Base-by-base conservation (phyloP, 64 coral and sea anemone species). In the Astreopora myriophthalma region DNA sequence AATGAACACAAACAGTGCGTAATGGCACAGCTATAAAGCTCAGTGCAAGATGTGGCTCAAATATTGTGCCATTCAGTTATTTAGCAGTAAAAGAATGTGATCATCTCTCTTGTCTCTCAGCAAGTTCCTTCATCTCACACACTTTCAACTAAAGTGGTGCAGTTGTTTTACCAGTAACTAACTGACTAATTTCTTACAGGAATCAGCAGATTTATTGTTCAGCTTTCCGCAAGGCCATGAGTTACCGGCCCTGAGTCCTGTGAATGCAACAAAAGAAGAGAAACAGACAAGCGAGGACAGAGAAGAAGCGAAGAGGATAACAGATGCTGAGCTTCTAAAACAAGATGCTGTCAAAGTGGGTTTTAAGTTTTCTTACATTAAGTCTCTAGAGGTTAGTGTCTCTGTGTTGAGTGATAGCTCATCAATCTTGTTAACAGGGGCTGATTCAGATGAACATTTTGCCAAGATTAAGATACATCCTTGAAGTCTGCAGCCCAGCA, bases 401-500 rank as follows among this genome's bases (percentile, higher is more conserved):
- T 11, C 42, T 46, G 42, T 6, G 42, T 11, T 46, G 42, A 46
- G 42, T 79, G 30, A 33, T 20, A 58, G 28, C 32, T 24, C 40
- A 20, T 69, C 64, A 36, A 9, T 25, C 32, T 69, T 42, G 27
- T 69, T 42, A 51, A 74, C 66, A 98, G 96, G 96, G 94, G 14
- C 69, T 98, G 6, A 82, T 98, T 25, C 90, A 95, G 61, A 98
- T 98, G 96, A 90, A 78, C 24, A 66, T 98, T 34, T 87, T 98
- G 44, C 96, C 79, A 63, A 91, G 96, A 22, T 35, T 98, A 33
- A 88, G 97, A 30, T 99, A 94, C 80, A 93, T 99, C 20, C 91
- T 99, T 22, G 97, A 99, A 71, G 84, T 99, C 36, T 93, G 88
- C 31, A 55, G 68, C 6, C 97, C 97, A 22, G 69, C 81, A 4